Evolutionary conservation across 2,113 vertebrate genomes (phyloP).

Genomic region (Pelusios castaneus): DNA sequence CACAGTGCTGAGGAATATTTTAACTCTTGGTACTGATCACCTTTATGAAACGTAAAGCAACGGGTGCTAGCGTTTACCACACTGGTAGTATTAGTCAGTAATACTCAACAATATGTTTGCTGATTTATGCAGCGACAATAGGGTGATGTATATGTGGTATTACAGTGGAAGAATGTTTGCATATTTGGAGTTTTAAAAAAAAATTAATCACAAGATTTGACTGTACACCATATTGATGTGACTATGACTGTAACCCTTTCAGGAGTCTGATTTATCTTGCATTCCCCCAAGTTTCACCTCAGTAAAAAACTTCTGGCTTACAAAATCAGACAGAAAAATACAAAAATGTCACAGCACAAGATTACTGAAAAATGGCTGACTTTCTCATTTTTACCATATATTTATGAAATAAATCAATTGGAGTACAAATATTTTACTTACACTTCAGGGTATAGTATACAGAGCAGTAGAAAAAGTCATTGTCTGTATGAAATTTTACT

Average conservation of each 20-base stretch:
- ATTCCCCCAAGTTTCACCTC: too few relatives aligned
- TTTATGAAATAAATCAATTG: too few relatives aligned
- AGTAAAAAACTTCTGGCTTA: too few relatives aligned
- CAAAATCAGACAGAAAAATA: too few relatives aligned
- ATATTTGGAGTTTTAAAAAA: slow-evolving; percentile 3
- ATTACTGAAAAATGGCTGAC: too few relatives aligned
- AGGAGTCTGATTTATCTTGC: too few relatives aligned
- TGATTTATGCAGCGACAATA: not conserved
- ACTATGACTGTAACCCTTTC: not conserved
- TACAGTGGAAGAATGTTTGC: not conserved
- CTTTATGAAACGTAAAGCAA: not conserved
- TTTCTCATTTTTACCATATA: too few relatives aligned
- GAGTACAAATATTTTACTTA: too few relatives aligned
- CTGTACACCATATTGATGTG: not conserved
- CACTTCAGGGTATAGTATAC: too few relatives aligned
- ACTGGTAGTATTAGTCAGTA: not conserved
- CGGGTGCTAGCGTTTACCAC: not conserved
- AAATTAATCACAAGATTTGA: not conserved
- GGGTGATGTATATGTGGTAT: not conserved
- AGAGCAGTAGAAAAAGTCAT: too few relatives aligned
- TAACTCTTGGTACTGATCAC: not conserved
- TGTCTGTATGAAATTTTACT: too few relatives aligned
- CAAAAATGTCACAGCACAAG: too few relatives aligned
- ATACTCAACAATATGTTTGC: not conserved
- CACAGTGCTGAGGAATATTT: not conserved